Evolutionary conservation across 2,888 invertebrate species (phyloP), one percentile per base, ranked within the genome.

Genomic region (Agelastica alni): DNA sequence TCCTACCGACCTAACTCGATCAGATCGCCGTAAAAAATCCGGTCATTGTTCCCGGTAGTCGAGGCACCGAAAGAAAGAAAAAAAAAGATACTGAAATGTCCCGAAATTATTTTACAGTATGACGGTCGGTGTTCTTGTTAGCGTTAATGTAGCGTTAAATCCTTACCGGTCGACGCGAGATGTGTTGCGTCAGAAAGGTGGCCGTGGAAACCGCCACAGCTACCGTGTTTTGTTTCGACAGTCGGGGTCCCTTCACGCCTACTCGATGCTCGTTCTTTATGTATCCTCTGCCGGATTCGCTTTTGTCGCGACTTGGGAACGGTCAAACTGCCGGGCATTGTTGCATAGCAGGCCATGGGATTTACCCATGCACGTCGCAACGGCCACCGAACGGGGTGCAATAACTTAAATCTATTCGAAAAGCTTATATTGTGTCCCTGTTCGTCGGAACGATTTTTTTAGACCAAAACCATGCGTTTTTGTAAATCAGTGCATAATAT

Each of bases 131-230:
- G 26, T 26, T 26, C 26, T 26, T 26, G 42, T 31, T 41, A 53
- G 18, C 51, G 53, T 56, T 57, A 52, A 59, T 59, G 59, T 54
- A 54, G 59, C 59, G 54, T 59, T 45, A 58, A 58, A 58, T 55
- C 58, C 55, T 49, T 20, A 49, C 31, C 53, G 46, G 43, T 37
- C 41, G 47, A 42, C 48, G 44, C 42, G 42, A 32, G n/a, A n/a
- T n/a, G n/a, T 45, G 58, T 58, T 58, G 49, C 56, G 59, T 59
- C 56, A 53, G 43, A 59, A 53, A 59, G 53, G 59, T 59, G 56
- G 51, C 53, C 30, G 47, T 51, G 47, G 42, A 59, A 56, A 55
- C 59, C 55, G 51, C 57, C 51, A 56, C 59, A 44, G 59, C 36
- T 36, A 36, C 36, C 28, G 46, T 46, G 34, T 46, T 46, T 46